Conservation (phyloP, 2,888 invertebrate species). For the Capitulum mitella region DNA sequence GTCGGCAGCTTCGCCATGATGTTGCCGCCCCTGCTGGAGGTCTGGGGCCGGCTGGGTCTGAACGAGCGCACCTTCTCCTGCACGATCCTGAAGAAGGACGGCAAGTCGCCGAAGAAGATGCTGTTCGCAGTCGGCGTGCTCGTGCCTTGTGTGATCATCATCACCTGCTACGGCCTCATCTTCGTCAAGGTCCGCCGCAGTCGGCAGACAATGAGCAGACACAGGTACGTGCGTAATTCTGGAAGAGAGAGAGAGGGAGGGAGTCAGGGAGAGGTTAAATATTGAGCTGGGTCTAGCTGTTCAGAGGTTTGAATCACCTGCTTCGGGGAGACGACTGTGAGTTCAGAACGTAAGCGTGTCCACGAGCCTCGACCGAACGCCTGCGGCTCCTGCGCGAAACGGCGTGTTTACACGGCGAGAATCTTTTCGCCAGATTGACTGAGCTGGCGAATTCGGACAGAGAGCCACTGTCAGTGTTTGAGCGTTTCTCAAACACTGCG, state of each 20-base stretch:
- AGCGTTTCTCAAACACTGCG: no score
- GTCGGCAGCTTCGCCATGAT: conserved; percentile 49
- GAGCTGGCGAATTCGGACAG: no score
- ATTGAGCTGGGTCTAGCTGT: no score
- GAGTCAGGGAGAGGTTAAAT: background rate
- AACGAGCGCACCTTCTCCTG: conserved; percentile 77
- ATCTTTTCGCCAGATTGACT: no score
- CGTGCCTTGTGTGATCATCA: conserved; percentile 74
- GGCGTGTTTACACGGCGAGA: no score
- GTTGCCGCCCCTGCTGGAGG: conserved; percentile 66
- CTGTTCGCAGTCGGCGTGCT: conserved; percentile 75
- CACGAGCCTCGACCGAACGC: no score
- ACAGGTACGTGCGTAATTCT: no score
- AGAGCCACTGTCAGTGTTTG: no score
- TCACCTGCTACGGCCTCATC: conserved; percentile 76
- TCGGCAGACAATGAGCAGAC: background rate
- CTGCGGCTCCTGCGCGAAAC: no score
- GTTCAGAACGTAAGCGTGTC: no score
- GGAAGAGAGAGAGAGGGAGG: background rate
- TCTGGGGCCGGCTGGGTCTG: conserved; percentile 78
- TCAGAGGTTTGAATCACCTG: no score
- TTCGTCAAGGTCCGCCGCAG: conserved; percentile 61
- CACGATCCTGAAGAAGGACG: conserved; percentile 71
- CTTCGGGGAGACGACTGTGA: no score
- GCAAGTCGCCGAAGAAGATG: conserved; percentile 72